Evolutionary conservation across 2,888 invertebrate genomes (phyloP).

Genomic region (Cantharis nigra): DNA sequence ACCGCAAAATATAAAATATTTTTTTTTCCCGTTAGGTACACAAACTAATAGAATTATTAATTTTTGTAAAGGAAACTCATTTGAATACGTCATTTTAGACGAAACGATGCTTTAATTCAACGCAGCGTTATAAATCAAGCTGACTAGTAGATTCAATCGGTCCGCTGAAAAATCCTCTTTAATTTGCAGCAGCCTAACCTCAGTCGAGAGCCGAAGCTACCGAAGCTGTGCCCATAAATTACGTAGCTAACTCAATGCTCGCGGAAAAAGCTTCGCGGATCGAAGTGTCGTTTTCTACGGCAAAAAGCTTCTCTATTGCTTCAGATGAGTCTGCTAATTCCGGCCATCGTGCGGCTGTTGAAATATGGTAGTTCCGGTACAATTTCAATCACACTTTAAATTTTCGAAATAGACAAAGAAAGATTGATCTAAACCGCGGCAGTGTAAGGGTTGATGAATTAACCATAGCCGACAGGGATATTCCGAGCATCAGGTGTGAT

Average conservation of each 20-base stretch:
- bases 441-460: slow-evolving; percentile 29
- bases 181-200: slow-evolving; percentile 54
- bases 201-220: slow-evolving; percentile 46
- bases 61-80: slow-evolving; percentile 4
- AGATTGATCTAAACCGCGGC: slow-evolving; percentile 18
- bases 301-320: slow-evolving; percentile 22
- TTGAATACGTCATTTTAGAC: slow-evolving; percentile 13
- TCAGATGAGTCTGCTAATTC: slow-evolving; percentile 29
- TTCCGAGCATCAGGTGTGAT: slow-evolving; percentile 33
- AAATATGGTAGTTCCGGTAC: slow-evolving; percentile 23
- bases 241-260: slow-evolving; percentile 39
- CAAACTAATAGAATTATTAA: slow-evolving; percentile 5
- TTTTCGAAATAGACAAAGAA: slow-evolving; percentile 16
- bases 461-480: slow-evolving; percentile 26
- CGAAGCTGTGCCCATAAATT: slow-evolving; percentile 50
- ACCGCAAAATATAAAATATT: background rate
- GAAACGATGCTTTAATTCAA: slow-evolving; percentile 25
- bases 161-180: slow-evolving; percentile 54
- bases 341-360: slow-evolving; percentile 24
- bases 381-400: slow-evolving; percentile 19
- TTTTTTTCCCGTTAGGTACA: background rate
- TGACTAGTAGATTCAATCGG: slow-evolving; percentile 53
- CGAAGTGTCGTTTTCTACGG: slow-evolving; percentile 29
- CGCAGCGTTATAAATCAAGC: slow-evolving; percentile 47
- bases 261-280: slow-evolving; percentile 33